phyloP scores from a whole-genome alignment of 2,888 invertebrate species.

The Sericinus montela region DNA sequence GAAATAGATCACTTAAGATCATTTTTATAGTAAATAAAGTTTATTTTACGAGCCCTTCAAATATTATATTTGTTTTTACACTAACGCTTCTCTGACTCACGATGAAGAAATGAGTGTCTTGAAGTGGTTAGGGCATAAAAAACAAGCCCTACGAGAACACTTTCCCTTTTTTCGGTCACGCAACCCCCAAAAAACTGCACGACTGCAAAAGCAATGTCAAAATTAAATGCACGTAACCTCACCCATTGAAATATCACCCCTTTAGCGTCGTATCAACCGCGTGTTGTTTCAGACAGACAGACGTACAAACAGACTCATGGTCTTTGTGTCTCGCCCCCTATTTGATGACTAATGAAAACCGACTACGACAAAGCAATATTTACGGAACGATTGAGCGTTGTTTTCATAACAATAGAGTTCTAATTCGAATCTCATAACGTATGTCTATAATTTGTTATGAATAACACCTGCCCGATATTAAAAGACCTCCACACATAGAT shows the following conservation, averaged over 20 bases:
- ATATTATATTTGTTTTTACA: no score
- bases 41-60: no score
- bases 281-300: constrained; percentile 64
- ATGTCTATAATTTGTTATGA: constrained; percentile 18
- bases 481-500: constrained; percentile 41
- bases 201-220: constrained; percentile 33
- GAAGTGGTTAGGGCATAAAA: not conserved
- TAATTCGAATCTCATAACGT: constrained; percentile 21
- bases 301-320: constrained; percentile 54
- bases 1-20: no score
- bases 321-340: constrained; percentile 53
- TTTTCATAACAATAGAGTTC: constrained; percentile 24
- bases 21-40: no score
- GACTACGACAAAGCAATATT: constrained; percentile 25
- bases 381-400: not conserved
- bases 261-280: constrained; percentile 58
- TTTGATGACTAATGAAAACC: constrained; percentile 60
- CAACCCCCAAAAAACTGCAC: constrained; percentile 21
- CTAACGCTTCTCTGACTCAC: not conserved
- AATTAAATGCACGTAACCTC: constrained; percentile 50
- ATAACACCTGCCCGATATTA: constrained; percentile 37
- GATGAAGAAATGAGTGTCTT: not conserved
- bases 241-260: constrained; percentile 38
- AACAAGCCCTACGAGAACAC: not conserved
- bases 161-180: constrained; percentile 10